Percentiles rank a stretch among this genome's conserved stretches.
phyloP scores from a whole-genome alignment of 2,888 invertebrate species.

The Platerodrilus igneus region DNA sequence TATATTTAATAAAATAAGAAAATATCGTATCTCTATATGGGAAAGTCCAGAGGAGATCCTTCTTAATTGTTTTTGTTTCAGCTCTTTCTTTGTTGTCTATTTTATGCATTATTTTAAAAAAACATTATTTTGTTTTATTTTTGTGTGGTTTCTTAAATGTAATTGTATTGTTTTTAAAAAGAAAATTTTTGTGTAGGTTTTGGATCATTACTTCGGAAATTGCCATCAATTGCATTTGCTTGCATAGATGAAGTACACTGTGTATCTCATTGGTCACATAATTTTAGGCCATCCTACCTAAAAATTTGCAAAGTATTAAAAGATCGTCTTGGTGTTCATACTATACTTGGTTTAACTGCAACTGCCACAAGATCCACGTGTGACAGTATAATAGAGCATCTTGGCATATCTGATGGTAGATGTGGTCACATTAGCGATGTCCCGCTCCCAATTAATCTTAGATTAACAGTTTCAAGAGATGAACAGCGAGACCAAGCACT shows the following conservation, averaged over 20 bases:
- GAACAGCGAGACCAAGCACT: constrained; percentile 74
- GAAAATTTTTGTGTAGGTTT: constrained; percentile 49
- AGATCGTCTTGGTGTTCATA: constrained; percentile 79
- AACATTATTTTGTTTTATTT: too few relatives aligned
- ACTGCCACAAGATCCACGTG: constrained; percentile 84
- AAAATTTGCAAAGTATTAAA: constrained; percentile 77
- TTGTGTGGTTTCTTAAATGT: too few relatives aligned
- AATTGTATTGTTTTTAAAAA: too few relatives aligned
- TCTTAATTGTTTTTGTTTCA: too few relatives aligned
- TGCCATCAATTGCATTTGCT: constrained; percentile 91
- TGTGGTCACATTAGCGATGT: constrained; percentile 72
- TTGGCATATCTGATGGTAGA: constrained; percentile 64
- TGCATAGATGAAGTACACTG: constrained; percentile 99
- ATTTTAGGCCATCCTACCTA: constrained; percentile 88
- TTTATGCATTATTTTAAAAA: too few relatives aligned
- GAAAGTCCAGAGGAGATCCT: too few relatives aligned
- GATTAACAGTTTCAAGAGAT: constrained; percentile 79
- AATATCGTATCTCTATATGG: too few relatives aligned
- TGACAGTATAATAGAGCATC: constrained; percentile 56
- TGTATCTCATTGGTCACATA: constrained; percentile 98
- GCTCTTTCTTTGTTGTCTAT: too few relatives aligned
- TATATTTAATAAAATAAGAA: too few relatives aligned
- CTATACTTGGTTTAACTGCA: constrained; percentile 91
- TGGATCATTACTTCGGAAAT: constrained; percentile 63
- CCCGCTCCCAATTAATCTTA: constrained; percentile 77